phyloP scores from a whole-genome alignment of 2,113 vertebrate genomes.

The Desmodus rotundus region DNA sequence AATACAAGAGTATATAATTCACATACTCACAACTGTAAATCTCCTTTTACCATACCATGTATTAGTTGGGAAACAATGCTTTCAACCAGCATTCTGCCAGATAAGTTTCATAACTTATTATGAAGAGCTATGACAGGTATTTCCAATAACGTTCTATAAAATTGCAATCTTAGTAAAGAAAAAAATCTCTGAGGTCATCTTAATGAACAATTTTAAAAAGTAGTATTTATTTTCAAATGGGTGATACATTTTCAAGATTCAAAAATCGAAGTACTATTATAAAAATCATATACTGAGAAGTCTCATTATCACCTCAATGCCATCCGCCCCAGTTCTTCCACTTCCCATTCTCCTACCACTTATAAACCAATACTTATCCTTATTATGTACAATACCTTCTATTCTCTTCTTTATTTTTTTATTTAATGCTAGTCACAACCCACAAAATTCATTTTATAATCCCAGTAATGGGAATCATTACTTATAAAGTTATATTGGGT shows the following conservation, averaged over 20 bases:
- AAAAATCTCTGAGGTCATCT: not conserved
- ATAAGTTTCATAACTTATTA: not conserved
- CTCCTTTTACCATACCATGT: not conserved
- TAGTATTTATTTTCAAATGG: conserved; percentile 18
- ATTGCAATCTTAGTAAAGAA: not conserved
- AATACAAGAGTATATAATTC: too few species aligned
- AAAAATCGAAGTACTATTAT: conserved; percentile 19
- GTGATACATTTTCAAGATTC: not conserved
- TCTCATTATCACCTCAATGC: not conserved
- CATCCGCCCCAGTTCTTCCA: not conserved
- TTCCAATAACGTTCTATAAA: not conserved
- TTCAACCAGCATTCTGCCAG: not conserved
- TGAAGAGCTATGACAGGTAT: not conserved
- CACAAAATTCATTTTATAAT: not conserved
- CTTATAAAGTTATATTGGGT: not conserved
- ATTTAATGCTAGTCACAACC: not conserved
- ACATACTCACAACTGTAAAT: not conserved
- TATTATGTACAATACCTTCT: not conserved
- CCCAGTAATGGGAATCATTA: not conserved
- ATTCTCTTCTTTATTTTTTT: not conserved
- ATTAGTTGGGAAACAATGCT: not conserved
- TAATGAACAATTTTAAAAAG: not conserved
- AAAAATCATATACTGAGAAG: not conserved
- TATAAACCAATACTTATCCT: not conserved
- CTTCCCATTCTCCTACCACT: not conserved